phyloP scores from a whole-genome alignment of 1,140 invertebrate genomes.

The Conus ventricosus region DNA sequence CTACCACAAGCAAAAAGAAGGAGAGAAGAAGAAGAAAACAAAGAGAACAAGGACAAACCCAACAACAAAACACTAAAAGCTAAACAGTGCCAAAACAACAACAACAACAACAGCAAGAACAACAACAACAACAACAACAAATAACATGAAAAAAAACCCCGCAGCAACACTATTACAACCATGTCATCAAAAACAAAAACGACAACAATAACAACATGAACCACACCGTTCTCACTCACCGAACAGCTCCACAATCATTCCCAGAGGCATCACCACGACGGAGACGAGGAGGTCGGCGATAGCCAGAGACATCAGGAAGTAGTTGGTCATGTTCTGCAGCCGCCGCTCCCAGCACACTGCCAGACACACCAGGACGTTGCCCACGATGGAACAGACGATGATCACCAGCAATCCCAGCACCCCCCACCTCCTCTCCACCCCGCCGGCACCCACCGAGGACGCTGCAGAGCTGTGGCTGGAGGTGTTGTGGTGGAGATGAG shows the following conservation, averaged over 20 bases:
- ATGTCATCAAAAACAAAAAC: no score
- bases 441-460: background rate
- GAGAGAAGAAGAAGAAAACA: no score
- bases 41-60: no score
- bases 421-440: conserved; percentile 55
- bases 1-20: no score
- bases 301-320: conserved; percentile 97
- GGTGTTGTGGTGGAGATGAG: background rate
- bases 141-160: no score
- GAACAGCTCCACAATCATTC: conserved; percentile 86
- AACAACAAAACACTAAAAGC: no score
- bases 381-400: conserved; percentile 86
- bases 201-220: background rate
- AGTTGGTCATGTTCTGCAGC: conserved; percentile 96
- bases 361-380: conserved; percentile 95
- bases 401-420: conserved; percentile 79
- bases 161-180: no score
- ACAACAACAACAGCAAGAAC: no score
- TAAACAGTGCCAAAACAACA: no score
- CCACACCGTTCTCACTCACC: conserved; percentile 56
- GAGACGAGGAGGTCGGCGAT: conserved; percentile 97
- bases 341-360: conserved; percentile 97
- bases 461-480: background rate
- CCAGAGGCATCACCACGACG: conserved; percentile 95
- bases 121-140: no score